Base-by-base conservation (phyloP, 1,140 invertebrate species). In the Camponotus vicinus region DNA sequence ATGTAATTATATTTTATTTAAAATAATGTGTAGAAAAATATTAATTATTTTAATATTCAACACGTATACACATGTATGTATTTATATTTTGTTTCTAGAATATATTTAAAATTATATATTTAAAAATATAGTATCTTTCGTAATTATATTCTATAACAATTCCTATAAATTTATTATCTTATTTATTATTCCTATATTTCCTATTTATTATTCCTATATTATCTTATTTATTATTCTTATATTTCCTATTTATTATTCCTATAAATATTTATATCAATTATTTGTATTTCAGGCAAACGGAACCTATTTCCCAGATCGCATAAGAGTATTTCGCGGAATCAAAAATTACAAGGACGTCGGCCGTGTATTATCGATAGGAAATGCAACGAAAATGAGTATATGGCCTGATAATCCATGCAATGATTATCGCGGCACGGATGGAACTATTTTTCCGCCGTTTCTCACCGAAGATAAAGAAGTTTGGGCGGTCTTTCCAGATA, bases 371-470 rank as follows among this genome's bases (percentile, higher is more conserved):
- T 95, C 96, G 27, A 96, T 96, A 82, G 96, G 97, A 73, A 96
- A 96, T 13, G 95, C 96, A 85, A 92, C 95, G 0, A 93, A 96
- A 77, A 91, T 96, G 86, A 93, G 95, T 0, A 90, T 96, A 1
- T 97, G 97, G 97, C 93, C 92, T 1, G 96, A 95, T 5, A 94
- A 95, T n/a, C 83, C 92, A 86, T 98, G 97, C 91, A 97, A 98
- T 90, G 92, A 96, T 2, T 97, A 96, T 88, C 94, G 96, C 13
- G 97, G 97, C 3, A 97, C 97, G 0, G 97, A 98, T 91, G 96
- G 97, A 0, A 97, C 97, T 0, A 96, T 98, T 7, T 98, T 98
- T 93, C 96, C 97, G 6, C 97, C 97, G 86, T 93, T 97, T 32
- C 96, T 95, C 1, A 95, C 0, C 15, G 49, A 94, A 69, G 95